Percentiles rank a stretch among this genome's conserved stretches.
Evolutionary conservation across 2,888 invertebrate genomes (phyloP).

Genomic region (Mycalesis mineus): DNA sequence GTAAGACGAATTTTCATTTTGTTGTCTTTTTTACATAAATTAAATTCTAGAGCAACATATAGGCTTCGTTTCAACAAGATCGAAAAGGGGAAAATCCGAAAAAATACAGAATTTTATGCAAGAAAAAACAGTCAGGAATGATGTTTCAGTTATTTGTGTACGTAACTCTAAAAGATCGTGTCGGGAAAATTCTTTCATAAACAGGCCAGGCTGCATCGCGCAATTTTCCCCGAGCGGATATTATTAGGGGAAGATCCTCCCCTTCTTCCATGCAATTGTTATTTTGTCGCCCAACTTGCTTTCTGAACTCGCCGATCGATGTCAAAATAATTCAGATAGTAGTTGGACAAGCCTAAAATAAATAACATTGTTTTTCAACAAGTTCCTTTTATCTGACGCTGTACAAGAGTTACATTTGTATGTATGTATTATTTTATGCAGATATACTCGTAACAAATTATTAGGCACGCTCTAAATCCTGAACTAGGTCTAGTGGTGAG

Average conservation of each 20-base stretch:
- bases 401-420: neutral
- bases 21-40: too few species aligned
- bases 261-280: slow-evolving; percentile 60
- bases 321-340: slow-evolving; percentile 20
- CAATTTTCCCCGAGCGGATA: slow-evolving; percentile 53
- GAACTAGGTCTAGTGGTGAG: too few species aligned
- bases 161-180: slow-evolving; percentile 12
- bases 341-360: neutral
- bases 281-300: slow-evolving; percentile 53
- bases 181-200: slow-evolving; percentile 25
- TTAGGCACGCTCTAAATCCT: too few species aligned
- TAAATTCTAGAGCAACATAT: too few species aligned
- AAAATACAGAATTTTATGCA: too few species aligned
- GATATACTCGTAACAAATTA: too few species aligned
- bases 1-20: too few species aligned
- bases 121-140: neutral
- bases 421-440: too few species aligned
- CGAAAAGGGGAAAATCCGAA: too few species aligned
- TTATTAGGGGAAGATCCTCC: slow-evolving; percentile 47
- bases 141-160: neutral
- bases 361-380: too few species aligned
- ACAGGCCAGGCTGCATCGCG: slow-evolving; percentile 41
- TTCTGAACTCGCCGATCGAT: slow-evolving; percentile 35
- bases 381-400: too few species aligned
- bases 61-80: too few species aligned